Percentiles rank a stretch among this genome's conserved stretches.
These are phyloP conservation scores for Tachycineta bicolor DNA, from an alignment of 2,113 vertebrate genomes.

Conservation along the genomic window DNA sequence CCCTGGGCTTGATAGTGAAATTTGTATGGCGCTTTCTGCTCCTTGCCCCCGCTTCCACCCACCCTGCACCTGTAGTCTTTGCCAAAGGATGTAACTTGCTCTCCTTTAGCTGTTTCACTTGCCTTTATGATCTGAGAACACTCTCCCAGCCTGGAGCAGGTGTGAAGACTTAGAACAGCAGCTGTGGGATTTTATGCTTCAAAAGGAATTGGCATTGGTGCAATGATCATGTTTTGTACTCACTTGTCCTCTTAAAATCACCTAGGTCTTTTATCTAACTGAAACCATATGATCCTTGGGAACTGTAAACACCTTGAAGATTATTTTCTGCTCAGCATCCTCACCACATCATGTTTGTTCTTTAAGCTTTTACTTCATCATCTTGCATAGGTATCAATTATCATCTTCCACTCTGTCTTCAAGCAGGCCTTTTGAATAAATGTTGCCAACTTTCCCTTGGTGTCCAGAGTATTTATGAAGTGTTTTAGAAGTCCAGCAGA, in stretches of 20 bases:
- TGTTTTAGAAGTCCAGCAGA: not conserved
- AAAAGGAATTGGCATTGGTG: not conserved
- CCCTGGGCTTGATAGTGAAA: not conserved
- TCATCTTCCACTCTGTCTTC: not conserved
- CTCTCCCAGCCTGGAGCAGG: not conserved
- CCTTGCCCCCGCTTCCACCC: not conserved
- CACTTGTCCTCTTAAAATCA: not conserved
- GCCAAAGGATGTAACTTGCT: not conserved
- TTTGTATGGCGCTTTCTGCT: not conserved
- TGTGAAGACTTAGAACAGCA: slow-evolving; percentile 11
- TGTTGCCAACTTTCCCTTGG: not conserved
- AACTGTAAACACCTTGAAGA: not conserved
- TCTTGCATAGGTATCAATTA: not conserved
- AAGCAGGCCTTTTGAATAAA: not conserved
- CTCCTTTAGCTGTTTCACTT: not conserved
- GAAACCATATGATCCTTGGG: not conserved
- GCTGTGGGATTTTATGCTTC: slow-evolving; percentile 14
- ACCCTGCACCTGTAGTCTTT: not conserved
- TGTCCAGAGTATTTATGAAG: not conserved
- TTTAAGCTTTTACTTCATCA: not conserved
- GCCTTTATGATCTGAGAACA: slow-evolving; percentile 9
- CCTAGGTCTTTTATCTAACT: not conserved
- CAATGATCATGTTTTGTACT: not conserved
- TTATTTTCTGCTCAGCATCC: not conserved
- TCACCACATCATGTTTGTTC: not conserved